phyloP scores from a whole-genome alignment of 2,797 vertebrate species.

The Spea hammondii region DNA sequence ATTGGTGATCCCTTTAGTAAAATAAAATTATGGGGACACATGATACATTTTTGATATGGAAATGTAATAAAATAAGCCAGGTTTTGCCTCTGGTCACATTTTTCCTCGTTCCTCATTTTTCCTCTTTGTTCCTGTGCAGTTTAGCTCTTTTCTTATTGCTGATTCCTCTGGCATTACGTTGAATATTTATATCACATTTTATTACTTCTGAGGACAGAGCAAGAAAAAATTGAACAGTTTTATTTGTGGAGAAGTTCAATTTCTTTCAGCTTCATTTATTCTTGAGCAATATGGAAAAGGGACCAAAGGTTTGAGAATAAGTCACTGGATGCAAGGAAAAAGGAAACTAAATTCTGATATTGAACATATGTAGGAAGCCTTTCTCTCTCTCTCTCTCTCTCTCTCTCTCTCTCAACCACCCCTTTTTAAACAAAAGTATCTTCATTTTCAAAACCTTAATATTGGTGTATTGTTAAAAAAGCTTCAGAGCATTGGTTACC shows the following conservation, averaged over 20 bases:
- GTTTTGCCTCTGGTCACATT: not conserved
- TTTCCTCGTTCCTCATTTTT: slow-evolving; percentile 11
- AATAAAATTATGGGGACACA: slow-evolving; percentile 19
- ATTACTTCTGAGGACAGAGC: slow-evolving; percentile 51
- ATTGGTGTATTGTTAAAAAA: no score
- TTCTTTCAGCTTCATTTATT: slow-evolving; percentile 22
- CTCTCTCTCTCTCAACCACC: no score
- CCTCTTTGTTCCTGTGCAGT: slow-evolving; percentile 5
- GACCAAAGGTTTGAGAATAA: slow-evolving; percentile 6
- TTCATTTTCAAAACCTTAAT: no score
- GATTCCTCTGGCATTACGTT: slow-evolving; percentile 22
- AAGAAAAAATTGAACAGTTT: slow-evolving; percentile 51
- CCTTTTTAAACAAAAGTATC: no score
- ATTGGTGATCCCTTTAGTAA: slow-evolving; percentile 19
- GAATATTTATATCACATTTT: slow-evolving; percentile 28
- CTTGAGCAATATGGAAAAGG: slow-evolving; percentile 11
- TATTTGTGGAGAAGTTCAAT: not conserved
- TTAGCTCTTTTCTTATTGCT: not conserved
- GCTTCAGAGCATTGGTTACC: no score
- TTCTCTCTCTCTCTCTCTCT: no score
- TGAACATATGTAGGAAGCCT: no score
- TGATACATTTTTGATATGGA: slow-evolving; percentile 26
- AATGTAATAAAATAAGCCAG: slow-evolving; percentile 22
- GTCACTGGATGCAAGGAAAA: slow-evolving; percentile 1
- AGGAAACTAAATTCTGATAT: not conserved